These are phyloP conservation scores for Bruchidius siliquastri DNA, from an alignment of 2,888 invertebrate genomes.

Conservation along the genomic window DNA sequence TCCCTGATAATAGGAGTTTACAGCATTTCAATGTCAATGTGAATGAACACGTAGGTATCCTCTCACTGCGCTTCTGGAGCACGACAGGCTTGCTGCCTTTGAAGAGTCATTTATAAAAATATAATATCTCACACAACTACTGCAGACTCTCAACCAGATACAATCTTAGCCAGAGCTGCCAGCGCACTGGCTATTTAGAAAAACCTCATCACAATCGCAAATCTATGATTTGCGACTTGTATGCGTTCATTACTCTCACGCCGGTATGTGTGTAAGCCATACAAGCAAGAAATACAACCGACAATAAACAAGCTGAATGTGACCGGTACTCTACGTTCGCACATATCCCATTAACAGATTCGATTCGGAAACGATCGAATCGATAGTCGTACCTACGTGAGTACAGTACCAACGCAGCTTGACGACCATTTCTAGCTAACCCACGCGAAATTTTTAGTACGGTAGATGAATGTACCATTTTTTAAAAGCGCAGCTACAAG, in stretches of 20 bases:
- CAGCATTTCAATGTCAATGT: no score
- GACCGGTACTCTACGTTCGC: neutral
- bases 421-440: neutral
- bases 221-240: neutral
- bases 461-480: neutral
- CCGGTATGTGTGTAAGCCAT: neutral
- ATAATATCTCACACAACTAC: no score
- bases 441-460: neutral
- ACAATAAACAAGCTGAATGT: neutral
- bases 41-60: no score
- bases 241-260: neutral
- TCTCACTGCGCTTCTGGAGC: no score
- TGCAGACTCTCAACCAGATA: no score
- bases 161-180: neutral
- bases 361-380: neutral
- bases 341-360: neutral
- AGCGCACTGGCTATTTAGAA: neutral
- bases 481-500: no score
- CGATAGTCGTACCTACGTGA: neutral
- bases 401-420: neutral
- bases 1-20: no score
- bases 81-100: no score
- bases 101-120: no score
- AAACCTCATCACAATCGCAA: neutral
- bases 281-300: neutral